A percentile compares a stretch with the other conserved stretches of the same genome.
These are phyloP conservation scores for Drosophila oshimai DNA, from an alignment of 1,140 invertebrate genomes.

Conservation along the genomic window DNA sequence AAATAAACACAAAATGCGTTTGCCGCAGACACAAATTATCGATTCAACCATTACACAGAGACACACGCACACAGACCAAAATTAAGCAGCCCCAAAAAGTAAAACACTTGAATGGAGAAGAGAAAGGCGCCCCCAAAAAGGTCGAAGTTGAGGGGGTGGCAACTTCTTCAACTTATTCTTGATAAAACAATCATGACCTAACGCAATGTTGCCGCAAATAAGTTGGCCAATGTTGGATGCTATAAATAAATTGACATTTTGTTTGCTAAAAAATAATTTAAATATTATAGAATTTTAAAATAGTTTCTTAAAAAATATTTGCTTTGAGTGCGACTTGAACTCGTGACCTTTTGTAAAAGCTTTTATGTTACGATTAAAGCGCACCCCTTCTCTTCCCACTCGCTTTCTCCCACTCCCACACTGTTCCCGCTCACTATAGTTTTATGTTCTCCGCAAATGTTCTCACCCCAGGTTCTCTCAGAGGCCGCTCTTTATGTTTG, in stretches of 20 bases:
- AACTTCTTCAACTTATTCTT: conserved; percentile 38
- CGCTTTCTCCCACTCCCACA: not conserved
- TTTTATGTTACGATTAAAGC: not conserved
- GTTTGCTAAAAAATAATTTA: not conserved
- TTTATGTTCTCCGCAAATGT: conserved; percentile 3
- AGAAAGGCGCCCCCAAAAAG: conserved; percentile 9
- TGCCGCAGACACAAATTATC: conserved; percentile 50
- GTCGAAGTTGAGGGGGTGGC: not conserved
- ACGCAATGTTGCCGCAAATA: conserved; percentile 56
- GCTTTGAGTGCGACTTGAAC: not conserved
- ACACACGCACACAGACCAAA: conserved; percentile 5
- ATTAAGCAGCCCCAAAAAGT: conserved; percentile 63
- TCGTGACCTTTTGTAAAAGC: not conserved
- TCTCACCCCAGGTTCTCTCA: conserved; percentile 24
- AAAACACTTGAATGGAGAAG: conserved; percentile 67
- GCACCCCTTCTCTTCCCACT: not conserved
- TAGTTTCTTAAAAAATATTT: not conserved
- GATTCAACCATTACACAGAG: conserved; percentile 15
- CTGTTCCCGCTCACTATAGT: not conserved
- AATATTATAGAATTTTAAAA: not conserved
- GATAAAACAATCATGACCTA: conserved; percentile 70
- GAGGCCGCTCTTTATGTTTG: conserved; percentile 1
- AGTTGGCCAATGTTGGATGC: conserved; percentile 16
- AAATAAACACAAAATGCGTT: conserved; percentile 57
- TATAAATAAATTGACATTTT: not conserved